phyloP scores from a whole-genome alignment of 2,888 invertebrate species.

The Pseudococcus viburni region DNA sequence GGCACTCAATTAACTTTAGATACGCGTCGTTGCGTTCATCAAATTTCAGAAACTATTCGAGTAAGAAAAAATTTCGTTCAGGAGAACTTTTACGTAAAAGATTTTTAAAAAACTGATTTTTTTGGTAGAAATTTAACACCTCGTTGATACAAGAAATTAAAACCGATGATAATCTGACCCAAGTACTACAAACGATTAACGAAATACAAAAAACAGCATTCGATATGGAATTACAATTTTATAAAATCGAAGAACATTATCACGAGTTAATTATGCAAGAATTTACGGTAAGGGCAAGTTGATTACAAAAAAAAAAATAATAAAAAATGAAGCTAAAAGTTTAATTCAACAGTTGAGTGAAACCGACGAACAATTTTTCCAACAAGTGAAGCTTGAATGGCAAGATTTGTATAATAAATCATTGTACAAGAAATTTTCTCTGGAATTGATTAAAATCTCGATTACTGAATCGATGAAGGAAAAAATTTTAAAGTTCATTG shows the following conservation, averaged over 20 bases:
- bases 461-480: constrained; percentile 1
- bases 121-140: not conserved
- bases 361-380: not conserved
- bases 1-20: constrained; percentile 47
- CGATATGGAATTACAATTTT: constrained; percentile 44
- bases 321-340: not conserved
- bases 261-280: constrained; percentile 54
- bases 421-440: constrained; percentile 53
- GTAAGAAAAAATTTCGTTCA: not conserved
- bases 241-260: constrained; percentile 60
- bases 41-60: constrained; percentile 3
- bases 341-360: constrained; percentile 25
- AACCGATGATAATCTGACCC: not conserved
- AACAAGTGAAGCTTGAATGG: not conserved
- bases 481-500: constrained; percentile 16
- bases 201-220: constrained; percentile 37
- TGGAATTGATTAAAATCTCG: constrained; percentile 36
- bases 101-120: not conserved
- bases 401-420: constrained; percentile 23
- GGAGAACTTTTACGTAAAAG: not conserved
- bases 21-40: not conserved
- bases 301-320: not conserved
- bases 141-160: constrained; percentile 44
- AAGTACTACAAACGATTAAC: constrained; percentile 26
- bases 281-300: constrained; percentile 32